Base-by-base conservation (phyloP, 1,140 invertebrate species). In the Wasmannia auropunctata region DNA sequence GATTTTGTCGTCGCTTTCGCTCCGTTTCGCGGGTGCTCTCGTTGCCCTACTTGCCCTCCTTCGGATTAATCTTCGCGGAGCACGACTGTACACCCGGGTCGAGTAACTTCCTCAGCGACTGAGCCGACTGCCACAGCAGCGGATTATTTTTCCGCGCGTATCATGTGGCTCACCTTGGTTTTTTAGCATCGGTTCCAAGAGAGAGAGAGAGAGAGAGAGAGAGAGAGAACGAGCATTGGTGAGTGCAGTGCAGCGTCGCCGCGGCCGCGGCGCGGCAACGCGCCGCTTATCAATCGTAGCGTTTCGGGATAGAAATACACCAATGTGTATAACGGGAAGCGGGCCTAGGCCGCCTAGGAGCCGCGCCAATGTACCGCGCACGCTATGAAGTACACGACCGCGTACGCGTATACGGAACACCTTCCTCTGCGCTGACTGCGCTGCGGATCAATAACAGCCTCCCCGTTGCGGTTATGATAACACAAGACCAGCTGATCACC, bases 181-280 rank as follows among this genome's bases (percentile, higher is more conserved):
- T 95, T 95, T 94, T 95, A 95, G 94, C 94, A 94, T 92, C 86
- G 76, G 87, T 89, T 92, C 76, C 88, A 77, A 75, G 88, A 62
- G 86, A n/a, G n/a, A n/a, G n/a, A n/a, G n/a, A n/a, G n/a, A n/a
- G n/a, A n/a, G n/a, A n/a, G n/a, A n/a, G n/a, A n/a, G n/a, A n/a
- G 70, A 10, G 19, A 63, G 84, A 87, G 79, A 80, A 86, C 74
- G 81, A 90, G 81, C 88, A 89, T 92, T 58, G 93, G 94, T 94
- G 34, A 94, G 94, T 93, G 58, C 1, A 46, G 11, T 11, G 6
- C 6, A 37, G 37, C 37, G 37, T 37, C 37, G 37, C n/a, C n/a
- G n/a, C n/a, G n/a, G n/a, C n/a, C n/a, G n/a, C n/a, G n/a, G n/a
- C 37, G 37, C 37, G 37, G 37, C 37, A 6, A 37, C 37, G 37